phyloP scores from a whole-genome alignment of 2,888 invertebrate species.

The Phoronis australis region DNA sequence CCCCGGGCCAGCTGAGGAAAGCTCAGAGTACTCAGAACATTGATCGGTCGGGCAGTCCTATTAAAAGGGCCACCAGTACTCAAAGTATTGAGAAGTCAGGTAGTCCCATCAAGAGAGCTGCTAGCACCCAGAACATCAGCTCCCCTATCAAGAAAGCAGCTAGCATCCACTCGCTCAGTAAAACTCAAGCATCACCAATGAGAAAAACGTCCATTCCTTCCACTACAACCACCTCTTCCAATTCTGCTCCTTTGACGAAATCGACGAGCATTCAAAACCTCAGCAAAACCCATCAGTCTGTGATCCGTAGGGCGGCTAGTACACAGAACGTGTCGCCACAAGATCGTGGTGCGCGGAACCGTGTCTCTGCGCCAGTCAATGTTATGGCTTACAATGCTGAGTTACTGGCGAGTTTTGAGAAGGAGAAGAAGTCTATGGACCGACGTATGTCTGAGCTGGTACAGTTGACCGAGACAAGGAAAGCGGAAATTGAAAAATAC shows the following conservation, averaged over 20 bases:
- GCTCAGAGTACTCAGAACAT: too few relatives aligned
- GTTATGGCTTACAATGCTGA: conserved; percentile 52
- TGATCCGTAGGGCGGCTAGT: conserved; percentile 46
- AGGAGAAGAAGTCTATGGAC: conserved; percentile 51
- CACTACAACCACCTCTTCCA: background rate
- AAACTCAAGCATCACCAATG: conserved; percentile 15
- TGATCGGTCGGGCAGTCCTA: background rate
- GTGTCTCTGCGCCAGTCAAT: conserved; percentile 43
- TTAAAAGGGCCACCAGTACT: background rate
- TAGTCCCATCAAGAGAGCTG: conserved; percentile 39
- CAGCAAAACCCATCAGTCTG: conserved; percentile 22
- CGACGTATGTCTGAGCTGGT: conserved; percentile 53
- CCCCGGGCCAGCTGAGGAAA: background rate
- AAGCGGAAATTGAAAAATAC: conserved; percentile 54
- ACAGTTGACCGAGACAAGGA: conserved; percentile 51
- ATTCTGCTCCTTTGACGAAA: conserved; percentile 32
- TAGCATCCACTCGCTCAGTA: conserved; percentile 48
- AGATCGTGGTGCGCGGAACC: conserved; percentile 26
- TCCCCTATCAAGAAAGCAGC: conserved; percentile 44
- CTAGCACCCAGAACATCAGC: conserved; percentile 48
- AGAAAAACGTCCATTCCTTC: conserved; percentile 17
- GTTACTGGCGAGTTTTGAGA: conserved; percentile 51
- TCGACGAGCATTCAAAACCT: conserved; percentile 48
- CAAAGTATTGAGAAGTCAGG: background rate
- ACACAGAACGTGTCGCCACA: conserved; percentile 49